Conservation (phyloP, 2,797 vertebrate genomes). For the Catamblyrhynchus diadema region DNA sequence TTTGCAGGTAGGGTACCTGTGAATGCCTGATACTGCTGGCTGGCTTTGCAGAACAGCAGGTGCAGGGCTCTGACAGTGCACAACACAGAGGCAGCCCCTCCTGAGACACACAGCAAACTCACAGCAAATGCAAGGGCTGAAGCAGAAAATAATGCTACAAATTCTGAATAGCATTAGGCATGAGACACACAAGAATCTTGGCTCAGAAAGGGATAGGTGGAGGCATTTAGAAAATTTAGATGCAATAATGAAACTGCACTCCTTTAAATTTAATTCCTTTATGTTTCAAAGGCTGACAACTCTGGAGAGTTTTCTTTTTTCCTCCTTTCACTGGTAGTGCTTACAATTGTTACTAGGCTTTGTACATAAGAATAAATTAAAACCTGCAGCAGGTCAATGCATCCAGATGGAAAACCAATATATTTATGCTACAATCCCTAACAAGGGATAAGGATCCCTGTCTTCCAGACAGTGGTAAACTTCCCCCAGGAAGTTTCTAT, state of each 20-base stretch:
- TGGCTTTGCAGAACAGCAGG: background rate
- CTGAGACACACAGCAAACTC: background rate
- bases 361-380: background rate
- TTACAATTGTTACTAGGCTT: background rate
- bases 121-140: background rate
- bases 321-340: rapidly evolving
- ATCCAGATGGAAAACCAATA: background rate
- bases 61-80: rapidly evolving
- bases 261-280: background rate
- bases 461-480: background rate
- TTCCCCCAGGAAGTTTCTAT: background rate
- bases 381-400: background rate
- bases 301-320: background rate
- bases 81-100: background rate
- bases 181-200: background rate
- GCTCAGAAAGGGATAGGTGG: background rate
- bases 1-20: background rate
- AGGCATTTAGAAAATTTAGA: background rate
- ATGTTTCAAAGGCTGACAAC: background rate
- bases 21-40: background rate
- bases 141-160: background rate
- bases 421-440: background rate
- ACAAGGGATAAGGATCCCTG: background rate
- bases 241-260: background rate
- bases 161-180: background rate